Evolutionary conservation across 1,140 invertebrate species (phyloP).

Genomic region (Cecropterus lyciades): DNA sequence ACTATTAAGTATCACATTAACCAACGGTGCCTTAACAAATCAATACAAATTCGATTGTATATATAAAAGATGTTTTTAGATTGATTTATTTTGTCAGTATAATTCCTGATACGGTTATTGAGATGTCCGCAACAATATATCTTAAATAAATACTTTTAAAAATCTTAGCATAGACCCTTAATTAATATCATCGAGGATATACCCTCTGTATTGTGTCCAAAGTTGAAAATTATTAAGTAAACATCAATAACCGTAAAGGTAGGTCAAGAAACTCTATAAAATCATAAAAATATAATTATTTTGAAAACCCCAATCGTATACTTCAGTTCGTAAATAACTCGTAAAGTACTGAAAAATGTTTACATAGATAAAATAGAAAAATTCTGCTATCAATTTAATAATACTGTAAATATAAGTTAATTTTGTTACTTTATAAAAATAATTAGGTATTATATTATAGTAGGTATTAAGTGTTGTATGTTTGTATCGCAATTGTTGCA

Average conservation of each 20-base stretch:
- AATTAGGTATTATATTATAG: conserved; percentile 83
- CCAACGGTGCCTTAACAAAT: conserved; percentile 71
- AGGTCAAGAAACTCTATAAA: background rate
- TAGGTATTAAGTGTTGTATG: conserved; percentile 82
- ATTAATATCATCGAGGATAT: too few relatives aligned
- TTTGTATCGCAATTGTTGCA: conserved; percentile 82
- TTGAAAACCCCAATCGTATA: conserved; percentile 1
- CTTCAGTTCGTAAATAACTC: conserved; percentile 32
- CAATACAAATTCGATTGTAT: conserved; percentile 44
- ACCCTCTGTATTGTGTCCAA: too few relatives aligned
- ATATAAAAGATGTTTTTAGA: conserved; percentile 14
- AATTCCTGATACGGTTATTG: background rate
- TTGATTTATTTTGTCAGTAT: background rate
- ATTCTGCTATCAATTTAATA: conserved; percentile 78
- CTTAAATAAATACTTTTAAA: too few relatives aligned
- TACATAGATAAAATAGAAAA: conserved; percentile 76
- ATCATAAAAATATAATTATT: conserved; percentile 10
- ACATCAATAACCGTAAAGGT: background rate
- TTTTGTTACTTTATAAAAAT: conserved; percentile 83
- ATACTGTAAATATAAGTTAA: conserved; percentile 84
- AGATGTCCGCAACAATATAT: background rate
- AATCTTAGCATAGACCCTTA: too few relatives aligned
- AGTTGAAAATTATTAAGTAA: too few relatives aligned
- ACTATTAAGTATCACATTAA: conserved; percentile 56
- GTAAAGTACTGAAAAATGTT: conserved; percentile 48